Evolutionary conservation across 2,113 vertebrate species (phyloP).

Genomic region (Ivindomyrus marchei): DNA sequence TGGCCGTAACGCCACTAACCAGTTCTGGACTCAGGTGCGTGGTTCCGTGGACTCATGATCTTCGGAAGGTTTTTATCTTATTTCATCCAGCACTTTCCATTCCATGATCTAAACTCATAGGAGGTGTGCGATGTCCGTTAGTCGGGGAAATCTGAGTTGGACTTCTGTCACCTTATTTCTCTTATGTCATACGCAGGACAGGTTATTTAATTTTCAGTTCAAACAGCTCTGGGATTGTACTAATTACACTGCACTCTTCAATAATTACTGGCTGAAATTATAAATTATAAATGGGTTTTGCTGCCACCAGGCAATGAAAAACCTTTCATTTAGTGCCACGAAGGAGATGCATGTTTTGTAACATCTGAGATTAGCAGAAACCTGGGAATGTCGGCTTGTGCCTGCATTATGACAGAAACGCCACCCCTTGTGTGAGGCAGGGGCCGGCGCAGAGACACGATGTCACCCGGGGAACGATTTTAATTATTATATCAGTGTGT

Average conservation of each 20-base stretch:
- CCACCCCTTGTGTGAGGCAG: background rate
- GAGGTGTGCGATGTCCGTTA: background rate
- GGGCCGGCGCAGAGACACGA: background rate
- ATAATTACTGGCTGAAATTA: background rate
- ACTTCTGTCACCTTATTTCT: background rate
- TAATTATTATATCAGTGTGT: background rate
- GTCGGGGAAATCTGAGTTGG: background rate
- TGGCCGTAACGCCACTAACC: constrained; percentile 76
- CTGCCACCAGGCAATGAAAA: background rate
- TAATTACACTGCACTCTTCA: background rate
- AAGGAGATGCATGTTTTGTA: background rate
- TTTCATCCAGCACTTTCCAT: background rate
- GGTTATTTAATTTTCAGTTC: constrained; percentile 2
- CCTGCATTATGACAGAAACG: background rate
- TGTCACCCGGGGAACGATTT: background rate
- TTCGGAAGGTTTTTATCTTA: background rate
- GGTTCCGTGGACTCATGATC: background rate
- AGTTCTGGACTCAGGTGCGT: constrained; percentile 82
- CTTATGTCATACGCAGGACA: background rate
- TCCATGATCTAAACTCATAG: background rate
- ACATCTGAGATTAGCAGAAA: background rate
- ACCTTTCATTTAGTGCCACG: background rate
- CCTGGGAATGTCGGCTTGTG: background rate
- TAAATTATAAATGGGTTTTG: background rate
- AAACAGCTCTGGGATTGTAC: background rate